phyloP scores from a whole-genome alignment of 37 sponge, comb jelly and placozoan species.

The Halisarca cf. caerulea region DNA sequence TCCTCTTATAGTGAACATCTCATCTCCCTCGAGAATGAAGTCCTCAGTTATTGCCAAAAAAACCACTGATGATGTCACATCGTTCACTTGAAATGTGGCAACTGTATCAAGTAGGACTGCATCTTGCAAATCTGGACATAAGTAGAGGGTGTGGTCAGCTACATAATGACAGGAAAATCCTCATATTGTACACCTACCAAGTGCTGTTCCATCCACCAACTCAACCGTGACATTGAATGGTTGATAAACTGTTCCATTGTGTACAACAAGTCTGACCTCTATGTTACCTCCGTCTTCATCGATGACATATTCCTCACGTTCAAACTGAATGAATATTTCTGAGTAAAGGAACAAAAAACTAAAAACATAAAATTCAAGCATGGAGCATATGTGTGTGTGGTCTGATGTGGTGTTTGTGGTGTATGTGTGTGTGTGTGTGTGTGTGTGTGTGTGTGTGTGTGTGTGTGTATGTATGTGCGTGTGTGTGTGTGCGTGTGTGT shows the following conservation, averaged over 20 bases:
- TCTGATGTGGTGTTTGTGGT: too few species aligned
- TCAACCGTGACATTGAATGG: not conserved
- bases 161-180: too few species aligned
- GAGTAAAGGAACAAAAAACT: too few species aligned
- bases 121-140: too few species aligned
- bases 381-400: too few species aligned
- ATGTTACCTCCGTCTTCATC: not conserved
- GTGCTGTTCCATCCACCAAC: not conserved
- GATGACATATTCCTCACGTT: not conserved
- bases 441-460: too few species aligned
- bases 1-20: not conserved
- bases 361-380: too few species aligned
- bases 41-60: not conserved
- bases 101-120: too few species aligned
- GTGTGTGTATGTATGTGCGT: too few species aligned
- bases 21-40: not conserved
- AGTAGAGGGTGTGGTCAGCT: too few species aligned
- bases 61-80: not conserved
- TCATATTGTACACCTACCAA: not conserved
- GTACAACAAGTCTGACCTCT: not conserved
- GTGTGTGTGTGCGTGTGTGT: too few species aligned
- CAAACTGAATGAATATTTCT: not conserved
- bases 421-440: too few species aligned
- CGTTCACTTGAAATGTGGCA: not conserved
- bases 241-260: not conserved